A percentile compares a stretch with the other conserved stretches of the same genome.
Evolutionary conservation across 2,888 invertebrate species (phyloP).

Genomic region (Apodemia duryi): DNA sequence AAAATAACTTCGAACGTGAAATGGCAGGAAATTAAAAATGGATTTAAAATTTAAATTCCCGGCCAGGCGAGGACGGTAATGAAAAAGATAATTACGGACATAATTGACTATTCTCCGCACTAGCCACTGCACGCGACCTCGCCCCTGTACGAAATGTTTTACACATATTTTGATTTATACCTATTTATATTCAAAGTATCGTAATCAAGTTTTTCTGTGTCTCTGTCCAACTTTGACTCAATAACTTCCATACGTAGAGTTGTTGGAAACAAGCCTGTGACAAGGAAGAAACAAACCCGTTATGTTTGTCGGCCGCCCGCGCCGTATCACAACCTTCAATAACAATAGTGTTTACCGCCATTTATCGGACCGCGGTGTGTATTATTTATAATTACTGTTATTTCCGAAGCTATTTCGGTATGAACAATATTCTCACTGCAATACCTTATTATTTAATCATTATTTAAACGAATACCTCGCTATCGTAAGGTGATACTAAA

Average conservation of each 20-base stretch:
- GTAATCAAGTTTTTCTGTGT: too few relatives aligned
- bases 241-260: too few relatives aligned
- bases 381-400: conserved; percentile 2
- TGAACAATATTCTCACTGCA: neutral
- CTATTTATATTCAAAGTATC: too few relatives aligned
- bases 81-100: conserved; percentile 10
- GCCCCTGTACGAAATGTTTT: too few relatives aligned
- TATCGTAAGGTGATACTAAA: neutral
- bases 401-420: neutral
- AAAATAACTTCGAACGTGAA: neutral
- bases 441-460: neutral
- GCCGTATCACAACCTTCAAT: neutral
- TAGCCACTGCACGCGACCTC: too few relatives aligned
- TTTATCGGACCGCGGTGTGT: neutral
- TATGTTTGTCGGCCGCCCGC: neutral
- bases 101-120: neutral
- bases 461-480: neutral
- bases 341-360: neutral
- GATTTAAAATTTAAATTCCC: conserved; percentile 10
- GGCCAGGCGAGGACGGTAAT: neutral
- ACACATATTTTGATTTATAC: too few relatives aligned
- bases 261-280: too few relatives aligned
- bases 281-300: too few relatives aligned
- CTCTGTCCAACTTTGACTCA: too few relatives aligned
- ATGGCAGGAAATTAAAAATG: conserved; percentile 8